These are phyloP conservation scores for Talpa occidentalis DNA, from an alignment of 2,113 vertebrate genomes.

Conservation along the genomic window DNA sequence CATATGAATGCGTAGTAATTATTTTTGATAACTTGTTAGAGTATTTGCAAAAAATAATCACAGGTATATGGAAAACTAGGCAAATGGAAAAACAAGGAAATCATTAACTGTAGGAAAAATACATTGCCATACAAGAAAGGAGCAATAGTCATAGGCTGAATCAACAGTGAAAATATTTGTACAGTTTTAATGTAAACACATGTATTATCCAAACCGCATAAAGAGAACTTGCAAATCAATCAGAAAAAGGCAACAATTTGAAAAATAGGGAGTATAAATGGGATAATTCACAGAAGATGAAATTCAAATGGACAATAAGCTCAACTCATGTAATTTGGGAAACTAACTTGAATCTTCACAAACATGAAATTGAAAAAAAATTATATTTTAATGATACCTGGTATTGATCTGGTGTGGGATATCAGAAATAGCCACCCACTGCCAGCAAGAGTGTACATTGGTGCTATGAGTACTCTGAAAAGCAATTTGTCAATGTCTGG, in stretches of 20 bases:
- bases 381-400: not conserved
- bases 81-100: conserved; percentile 60
- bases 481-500: not conserved
- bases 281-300: conserved; percentile 9
- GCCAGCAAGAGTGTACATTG: not conserved
- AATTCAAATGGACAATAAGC: not conserved
- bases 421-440: not conserved
- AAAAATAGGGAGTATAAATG: conserved; percentile 2
- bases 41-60: not conserved
- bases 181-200: conserved; percentile 42
- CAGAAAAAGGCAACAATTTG: not conserved
- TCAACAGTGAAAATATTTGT: conserved; percentile 49
- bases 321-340: not conserved
- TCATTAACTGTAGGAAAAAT: conserved; percentile 62
- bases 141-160: conserved; percentile 41
- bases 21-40: conserved; percentile 52
- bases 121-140: conserved; percentile 20
- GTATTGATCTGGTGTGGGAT: not conserved
- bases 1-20: not conserved
- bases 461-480: not conserved
- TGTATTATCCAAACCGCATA: conserved; percentile 18
- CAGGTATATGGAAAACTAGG: conserved; percentile 36
- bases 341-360: conserved; percentile 26
- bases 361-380: not conserved
- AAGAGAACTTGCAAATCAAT: conserved; percentile 31